Percentiles rank a stretch among this genome's conserved stretches.
These are phyloP conservation scores for Tamandua tetradactyla DNA, from an alignment of 2,797 vertebrate genomes.

Conservation along the genomic window DNA sequence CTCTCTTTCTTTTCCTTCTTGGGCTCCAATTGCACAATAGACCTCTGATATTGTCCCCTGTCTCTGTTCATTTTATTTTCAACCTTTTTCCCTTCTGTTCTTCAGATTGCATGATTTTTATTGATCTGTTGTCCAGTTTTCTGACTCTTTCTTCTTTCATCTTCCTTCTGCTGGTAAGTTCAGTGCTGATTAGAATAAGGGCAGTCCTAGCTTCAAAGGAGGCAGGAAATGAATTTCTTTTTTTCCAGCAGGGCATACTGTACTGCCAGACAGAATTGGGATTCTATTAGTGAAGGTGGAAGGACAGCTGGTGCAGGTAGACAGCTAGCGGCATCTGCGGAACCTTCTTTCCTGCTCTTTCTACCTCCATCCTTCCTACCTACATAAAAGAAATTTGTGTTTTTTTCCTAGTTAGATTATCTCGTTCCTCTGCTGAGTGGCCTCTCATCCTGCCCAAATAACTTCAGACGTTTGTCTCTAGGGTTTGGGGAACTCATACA, in stretches of 20 bases:
- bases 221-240: background rate
- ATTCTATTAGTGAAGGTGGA: background rate
- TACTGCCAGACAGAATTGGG: rapidly evolving
- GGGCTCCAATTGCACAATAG: background rate
- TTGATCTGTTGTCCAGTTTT: background rate
- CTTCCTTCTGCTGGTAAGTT: background rate
- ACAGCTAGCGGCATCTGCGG: rapidly evolving
- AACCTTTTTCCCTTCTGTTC: background rate
- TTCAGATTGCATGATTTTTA: background rate
- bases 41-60: background rate
- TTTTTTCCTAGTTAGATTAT: no score
- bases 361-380: background rate
- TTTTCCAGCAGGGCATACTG: rapidly evolving
- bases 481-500: rapidly evolving
- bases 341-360: background rate
- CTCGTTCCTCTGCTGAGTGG: background rate
- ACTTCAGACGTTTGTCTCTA: rapidly evolving
- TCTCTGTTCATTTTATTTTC: background rate
- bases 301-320: background rate
- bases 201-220: background rate
- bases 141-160: background rate
- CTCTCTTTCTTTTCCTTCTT: background rate
- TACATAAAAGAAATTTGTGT: background rate
- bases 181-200: background rate
- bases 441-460: background rate